Conservation (phyloP, 2,797 vertebrate genomes). For the Pipistrellus pygmaeus region DNA sequence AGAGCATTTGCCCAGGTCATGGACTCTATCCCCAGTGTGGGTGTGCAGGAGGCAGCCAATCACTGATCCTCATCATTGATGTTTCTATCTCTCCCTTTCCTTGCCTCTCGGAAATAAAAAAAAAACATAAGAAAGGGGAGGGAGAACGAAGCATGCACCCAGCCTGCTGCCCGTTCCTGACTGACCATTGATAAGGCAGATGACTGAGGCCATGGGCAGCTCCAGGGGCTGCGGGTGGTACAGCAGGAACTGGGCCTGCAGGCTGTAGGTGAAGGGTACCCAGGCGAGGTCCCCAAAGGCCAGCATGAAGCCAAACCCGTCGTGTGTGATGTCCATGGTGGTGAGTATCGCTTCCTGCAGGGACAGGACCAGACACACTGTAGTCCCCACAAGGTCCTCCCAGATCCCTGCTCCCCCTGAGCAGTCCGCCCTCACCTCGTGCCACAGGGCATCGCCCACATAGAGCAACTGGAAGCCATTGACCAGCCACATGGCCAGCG, state of each 20-base stretch:
- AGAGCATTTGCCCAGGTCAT: too few relatives aligned
- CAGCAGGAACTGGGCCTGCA: constrained; percentile 94
- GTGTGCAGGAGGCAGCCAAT: too few relatives aligned
- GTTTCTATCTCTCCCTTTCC: too few relatives aligned
- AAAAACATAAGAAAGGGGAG: too few relatives aligned
- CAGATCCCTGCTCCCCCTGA: not conserved
- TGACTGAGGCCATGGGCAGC: constrained; percentile 84
- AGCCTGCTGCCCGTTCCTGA: not conserved
- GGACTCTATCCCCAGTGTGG: too few relatives aligned
- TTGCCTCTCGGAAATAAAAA: too few relatives aligned
- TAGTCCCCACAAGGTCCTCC: not conserved
- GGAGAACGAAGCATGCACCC: not conserved
- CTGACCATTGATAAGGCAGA: constrained; percentile 92
- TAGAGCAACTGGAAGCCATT: constrained; percentile 94
- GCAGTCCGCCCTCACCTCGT: constrained; percentile 91
- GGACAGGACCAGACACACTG: not conserved
- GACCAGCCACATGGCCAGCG: constrained; percentile 93
- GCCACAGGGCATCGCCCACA: constrained; percentile 93
- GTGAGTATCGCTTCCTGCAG: constrained; percentile 93
- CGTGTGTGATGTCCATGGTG: constrained; percentile 96
- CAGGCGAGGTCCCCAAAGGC: constrained; percentile 95
- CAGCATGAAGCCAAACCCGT: constrained; percentile 96
- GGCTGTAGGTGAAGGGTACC: constrained; percentile 95
- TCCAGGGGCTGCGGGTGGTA: constrained; percentile 91
- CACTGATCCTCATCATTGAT: too few relatives aligned